Percentiles rank a stretch among this genome's conserved stretches.
Evolutionary conservation across 2,113 vertebrate genomes (phyloP).

Genomic region (Halcyon senegalensis): DNA sequence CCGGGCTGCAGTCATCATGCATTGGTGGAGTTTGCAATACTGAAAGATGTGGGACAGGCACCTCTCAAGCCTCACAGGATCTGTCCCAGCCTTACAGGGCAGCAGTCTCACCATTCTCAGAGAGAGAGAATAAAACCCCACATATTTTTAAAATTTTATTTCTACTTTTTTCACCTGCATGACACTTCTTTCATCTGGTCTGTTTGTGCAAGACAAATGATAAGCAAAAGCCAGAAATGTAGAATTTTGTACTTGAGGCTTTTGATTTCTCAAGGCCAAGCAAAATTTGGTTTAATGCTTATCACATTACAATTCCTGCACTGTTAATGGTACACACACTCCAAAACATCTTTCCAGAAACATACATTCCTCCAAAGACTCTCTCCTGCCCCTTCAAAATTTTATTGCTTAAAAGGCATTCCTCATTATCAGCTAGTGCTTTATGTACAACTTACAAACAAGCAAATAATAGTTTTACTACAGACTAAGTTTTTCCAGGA

Average conservation of each 20-base stretch:
- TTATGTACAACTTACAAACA: not conserved
- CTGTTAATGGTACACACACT: rapidly evolving
- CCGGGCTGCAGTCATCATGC: not conserved
- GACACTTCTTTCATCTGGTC: too few relatives aligned
- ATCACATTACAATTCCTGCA: not conserved
- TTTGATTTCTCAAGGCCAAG: not conserved
- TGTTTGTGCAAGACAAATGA: not conserved
- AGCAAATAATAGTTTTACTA: not conserved
- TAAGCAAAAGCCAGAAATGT: not conserved
- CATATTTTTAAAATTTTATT: not conserved
- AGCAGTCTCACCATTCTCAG: not conserved
- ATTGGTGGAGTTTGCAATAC: not conserved
- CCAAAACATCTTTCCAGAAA: not conserved
- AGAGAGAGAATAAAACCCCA: not conserved
- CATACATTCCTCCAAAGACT: not conserved
- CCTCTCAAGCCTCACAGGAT: not conserved
- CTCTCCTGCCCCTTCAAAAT: not conserved
- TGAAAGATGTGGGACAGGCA: not conserved
- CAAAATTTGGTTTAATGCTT: not conserved
- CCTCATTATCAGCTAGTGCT: not conserved
- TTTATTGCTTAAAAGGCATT: not conserved
- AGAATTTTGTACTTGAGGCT: not conserved
- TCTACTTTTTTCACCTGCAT: not conserved
- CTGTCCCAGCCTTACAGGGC: not conserved
- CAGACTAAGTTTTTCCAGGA: not conserved